Percentiles rank a stretch among this genome's conserved stretches.
Evolutionary conservation across 1,140 invertebrate species (phyloP).

Genomic region (Homalodisca vitripennis): DNA sequence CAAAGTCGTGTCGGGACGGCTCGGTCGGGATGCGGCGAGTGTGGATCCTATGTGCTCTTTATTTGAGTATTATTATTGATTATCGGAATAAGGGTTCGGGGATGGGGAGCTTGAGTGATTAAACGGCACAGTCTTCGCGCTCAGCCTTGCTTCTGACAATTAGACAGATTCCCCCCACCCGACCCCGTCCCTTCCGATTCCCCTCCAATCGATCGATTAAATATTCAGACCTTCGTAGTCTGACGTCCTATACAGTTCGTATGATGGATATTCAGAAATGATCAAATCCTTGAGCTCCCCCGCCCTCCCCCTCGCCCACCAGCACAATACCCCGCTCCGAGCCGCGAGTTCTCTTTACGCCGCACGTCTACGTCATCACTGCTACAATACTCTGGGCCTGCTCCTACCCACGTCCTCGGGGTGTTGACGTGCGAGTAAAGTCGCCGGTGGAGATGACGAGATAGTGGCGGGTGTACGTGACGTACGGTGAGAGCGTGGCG

Average conservation of each 20-base stretch:
- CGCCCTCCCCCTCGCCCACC: slow-evolving; percentile 40
- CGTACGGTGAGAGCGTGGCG: no score
- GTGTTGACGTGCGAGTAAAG: no score
- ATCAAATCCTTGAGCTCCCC: slow-evolving; percentile 38
- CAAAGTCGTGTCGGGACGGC: background rate
- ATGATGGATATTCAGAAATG: slow-evolving; percentile 35
- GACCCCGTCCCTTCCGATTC: slow-evolving; percentile 29
- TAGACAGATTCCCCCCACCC: slow-evolving; percentile 42
- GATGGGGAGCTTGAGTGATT: slow-evolving; percentile 39
- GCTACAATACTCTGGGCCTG: background rate
- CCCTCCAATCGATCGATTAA: slow-evolving; percentile 39
- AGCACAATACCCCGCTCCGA: slow-evolving; percentile 39
- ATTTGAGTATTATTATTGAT: slow-evolving; percentile 42
- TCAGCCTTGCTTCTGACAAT: slow-evolving; percentile 40
- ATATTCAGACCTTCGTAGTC: slow-evolving; percentile 36
- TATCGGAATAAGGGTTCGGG: slow-evolving; percentile 36
- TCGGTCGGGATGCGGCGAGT: background rate
- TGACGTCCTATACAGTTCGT: slow-evolving; percentile 32
- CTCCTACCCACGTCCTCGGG: no score
- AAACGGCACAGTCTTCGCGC: slow-evolving; percentile 40
- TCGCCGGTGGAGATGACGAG: no score
- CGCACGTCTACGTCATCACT: background rate
- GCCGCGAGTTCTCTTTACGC: slow-evolving; percentile 30
- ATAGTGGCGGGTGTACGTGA: no score
- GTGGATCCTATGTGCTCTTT: slow-evolving; percentile 33